Evolutionary conservation across 2,888 invertebrate genomes (phyloP), one percentile per base, ranked within the genome.

Genomic region (Heliconius erato): DNA sequence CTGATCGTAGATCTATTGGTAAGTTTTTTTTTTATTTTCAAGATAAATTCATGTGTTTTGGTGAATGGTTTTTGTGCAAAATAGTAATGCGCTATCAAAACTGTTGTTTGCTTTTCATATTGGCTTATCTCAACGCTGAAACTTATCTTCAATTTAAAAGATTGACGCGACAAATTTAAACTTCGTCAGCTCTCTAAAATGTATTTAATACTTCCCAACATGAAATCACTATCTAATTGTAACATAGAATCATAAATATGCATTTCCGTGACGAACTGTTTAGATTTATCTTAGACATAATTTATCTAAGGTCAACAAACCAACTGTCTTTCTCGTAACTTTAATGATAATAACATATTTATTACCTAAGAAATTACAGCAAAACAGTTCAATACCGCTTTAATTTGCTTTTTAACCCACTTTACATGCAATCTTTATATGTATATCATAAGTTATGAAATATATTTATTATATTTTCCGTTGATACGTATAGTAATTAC

Each of bases 1-100:
- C 94, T 84, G 97, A 97, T 88, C 94, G 93, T 87, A 94, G 96
- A 93, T 95, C 95, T 85, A 93, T 96, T 87, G 96, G 96, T 96
- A 93, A 96, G 96, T 95, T 89, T 63, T 87, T 63, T 87, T 81
- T 80, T 85, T 85, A 71, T 85, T 83, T 79, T 77, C 81, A 69
- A 84, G 69, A 76, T 67, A 79, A 23, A 91, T 23, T 54, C 19
- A 90, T 89, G 91, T 89, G 89, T 63, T 71, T 76, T 74, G 71
- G 67, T 79, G 82, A 54, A n/a, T 76, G 67, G 63, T 65, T 84
- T 80, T 74, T 80, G 74, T 74, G 82, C 67, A 79, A 82, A 80
- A 82, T 74, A 74, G 28, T 79, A 68, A 74, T 26, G 26, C 74
- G 26, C 76, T 80, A 77, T 69, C 65, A 68, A 35, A 68, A 81